A percentile compares a stretch with the other conserved stretches of the same genome.
Evolutionary conservation across 2,797 vertebrate genomes (phyloP).

Genomic region (Myioborus melanocephalus): DNA sequence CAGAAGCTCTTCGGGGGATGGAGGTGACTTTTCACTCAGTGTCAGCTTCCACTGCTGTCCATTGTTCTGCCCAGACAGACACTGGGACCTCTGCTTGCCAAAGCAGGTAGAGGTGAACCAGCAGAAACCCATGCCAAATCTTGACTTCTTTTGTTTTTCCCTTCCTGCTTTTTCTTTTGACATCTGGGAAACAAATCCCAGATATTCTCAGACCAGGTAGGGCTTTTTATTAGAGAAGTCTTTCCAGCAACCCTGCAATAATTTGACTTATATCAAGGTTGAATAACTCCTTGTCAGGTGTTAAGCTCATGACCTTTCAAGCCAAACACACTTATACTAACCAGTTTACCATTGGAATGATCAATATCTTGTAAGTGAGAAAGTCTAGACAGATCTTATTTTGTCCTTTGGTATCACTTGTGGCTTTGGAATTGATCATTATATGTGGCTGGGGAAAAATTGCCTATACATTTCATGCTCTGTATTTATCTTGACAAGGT

Average conservation of each 20-base stretch:
- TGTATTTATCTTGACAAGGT: constrained; percentile 9
- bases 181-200: constrained; percentile 5
- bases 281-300: constrained; percentile 49
- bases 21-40: background rate
- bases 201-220: background rate
- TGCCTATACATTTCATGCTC: constrained; percentile 42
- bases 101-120: background rate
- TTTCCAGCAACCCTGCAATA: constrained; percentile 25
- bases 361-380: constrained; percentile 68
- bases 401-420: constrained; percentile 66
- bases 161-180: background rate
- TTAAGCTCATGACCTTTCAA: constrained; percentile 65
- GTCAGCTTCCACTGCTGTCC: background rate
- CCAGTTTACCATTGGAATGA: constrained; percentile 65
- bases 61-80: background rate
- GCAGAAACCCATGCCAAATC: background rate
- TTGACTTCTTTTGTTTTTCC: background rate
- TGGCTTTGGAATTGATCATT: constrained; percentile 61
- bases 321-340: constrained; percentile 57
- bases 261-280: constrained; percentile 65
- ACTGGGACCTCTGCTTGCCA: background rate
- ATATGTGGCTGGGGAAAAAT: constrained; percentile 46
- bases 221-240: background rate
- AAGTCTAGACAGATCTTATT: constrained; percentile 65
- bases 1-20: background rate